A percentile compares a stretch with the other conserved stretches of the same genome.
phyloP scores from a whole-genome alignment of 1,140 invertebrate genomes.

The Dreissena rostriformis region DNA sequence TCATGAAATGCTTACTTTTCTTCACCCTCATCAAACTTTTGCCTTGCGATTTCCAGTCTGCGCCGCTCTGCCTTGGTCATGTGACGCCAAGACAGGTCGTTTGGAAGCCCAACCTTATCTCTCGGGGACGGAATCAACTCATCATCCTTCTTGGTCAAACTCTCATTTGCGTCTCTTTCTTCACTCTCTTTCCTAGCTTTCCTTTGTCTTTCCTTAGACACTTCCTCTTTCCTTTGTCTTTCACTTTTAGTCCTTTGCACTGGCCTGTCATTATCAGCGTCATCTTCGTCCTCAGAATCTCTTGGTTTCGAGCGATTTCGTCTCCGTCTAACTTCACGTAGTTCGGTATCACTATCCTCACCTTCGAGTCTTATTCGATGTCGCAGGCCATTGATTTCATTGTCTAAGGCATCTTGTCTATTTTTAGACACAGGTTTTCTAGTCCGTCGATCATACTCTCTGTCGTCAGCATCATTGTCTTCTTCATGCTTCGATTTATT shows the following conservation, averaged over 20 bases:
- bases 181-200: constrained; percentile 39
- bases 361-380: constrained; percentile 10
- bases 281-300: constrained; percentile 47
- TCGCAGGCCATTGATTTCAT: constrained; percentile 5
- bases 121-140: constrained; percentile 37
- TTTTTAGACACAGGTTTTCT: not conserved
- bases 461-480: constrained; percentile 13
- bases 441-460: constrained; percentile 12
- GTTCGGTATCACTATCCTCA: constrained; percentile 47
- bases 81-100: constrained; percentile 70
- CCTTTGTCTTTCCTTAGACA: constrained; percentile 23
- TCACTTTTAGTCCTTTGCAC: constrained; percentile 25
- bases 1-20: constrained; percentile 52
- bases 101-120: constrained; percentile 62
- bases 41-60: constrained; percentile 74
- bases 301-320: constrained; percentile 14
- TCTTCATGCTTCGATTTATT: constrained; percentile 28
- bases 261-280: constrained; percentile 32
- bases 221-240: constrained; percentile 4
- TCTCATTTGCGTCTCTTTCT: constrained; percentile 28
- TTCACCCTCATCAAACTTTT: constrained; percentile 67
- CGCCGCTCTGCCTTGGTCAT: constrained; percentile 77
- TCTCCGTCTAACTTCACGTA: constrained; percentile 27
- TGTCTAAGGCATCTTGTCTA: constrained; percentile 1
- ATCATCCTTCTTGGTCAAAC: constrained; percentile 18